Conservation (phyloP, 2,113 vertebrate genomes). For the Coracopsis vasa region DNA sequence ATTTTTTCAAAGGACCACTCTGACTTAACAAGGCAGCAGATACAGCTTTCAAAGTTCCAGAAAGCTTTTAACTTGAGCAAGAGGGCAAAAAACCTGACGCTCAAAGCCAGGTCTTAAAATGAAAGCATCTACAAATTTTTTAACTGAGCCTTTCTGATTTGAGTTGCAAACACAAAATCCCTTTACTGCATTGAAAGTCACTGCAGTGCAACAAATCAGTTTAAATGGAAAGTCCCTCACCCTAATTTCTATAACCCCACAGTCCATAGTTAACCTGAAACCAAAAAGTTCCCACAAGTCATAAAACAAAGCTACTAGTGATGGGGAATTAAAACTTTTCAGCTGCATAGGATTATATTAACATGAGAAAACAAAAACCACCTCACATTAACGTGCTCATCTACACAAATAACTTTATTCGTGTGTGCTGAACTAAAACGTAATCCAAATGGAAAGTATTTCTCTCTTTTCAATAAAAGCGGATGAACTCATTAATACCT, state of each 20-base stretch:
- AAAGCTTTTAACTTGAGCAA: background rate
- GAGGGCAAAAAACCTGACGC: background rate
- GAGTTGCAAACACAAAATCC: background rate
- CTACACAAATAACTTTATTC: background rate
- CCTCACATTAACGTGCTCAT: rapidly evolving
- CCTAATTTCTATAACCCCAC: background rate
- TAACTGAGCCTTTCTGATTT: background rate
- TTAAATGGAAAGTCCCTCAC: background rate
- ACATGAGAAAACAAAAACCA: background rate
- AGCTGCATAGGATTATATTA: background rate
- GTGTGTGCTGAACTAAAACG: background rate
- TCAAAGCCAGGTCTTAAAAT: background rate
- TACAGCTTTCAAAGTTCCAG: background rate
- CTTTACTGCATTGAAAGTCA: background rate
- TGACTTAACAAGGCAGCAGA: background rate
- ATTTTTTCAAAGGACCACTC: background rate
- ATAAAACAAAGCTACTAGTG: background rate
- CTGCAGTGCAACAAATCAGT: background rate
- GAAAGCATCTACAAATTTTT: background rate
- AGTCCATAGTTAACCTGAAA: background rate
- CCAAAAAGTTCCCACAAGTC: background rate
- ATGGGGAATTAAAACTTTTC: background rate
- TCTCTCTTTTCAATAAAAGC: background rate
- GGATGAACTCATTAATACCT: background rate
- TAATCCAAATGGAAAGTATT: background rate